A percentile compares a stretch with the other conserved stretches of the same genome.
Evolutionary conservation across 2,888 invertebrate species (phyloP).

Genomic region (Uropetala carovei): DNA sequence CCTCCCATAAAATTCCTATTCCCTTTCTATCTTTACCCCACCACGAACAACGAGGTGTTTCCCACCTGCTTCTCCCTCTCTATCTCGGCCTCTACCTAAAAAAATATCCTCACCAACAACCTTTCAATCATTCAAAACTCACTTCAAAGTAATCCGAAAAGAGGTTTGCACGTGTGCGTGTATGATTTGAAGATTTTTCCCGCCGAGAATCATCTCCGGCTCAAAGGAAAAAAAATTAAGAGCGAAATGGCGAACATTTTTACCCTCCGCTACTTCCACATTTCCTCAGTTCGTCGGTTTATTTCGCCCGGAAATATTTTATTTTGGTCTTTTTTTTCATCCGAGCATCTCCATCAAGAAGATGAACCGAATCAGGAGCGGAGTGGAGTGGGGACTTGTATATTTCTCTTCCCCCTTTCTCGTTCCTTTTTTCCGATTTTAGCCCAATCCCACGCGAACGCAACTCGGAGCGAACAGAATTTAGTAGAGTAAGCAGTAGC

Average conservation of each 20-base stretch:
- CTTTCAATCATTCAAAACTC: background rate
- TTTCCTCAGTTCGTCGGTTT: background rate
- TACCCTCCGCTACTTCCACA: background rate
- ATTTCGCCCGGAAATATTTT: background rate
- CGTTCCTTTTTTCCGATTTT: background rate
- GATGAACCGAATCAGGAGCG: background rate
- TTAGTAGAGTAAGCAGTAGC: too few species aligned
- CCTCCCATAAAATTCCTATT: too few species aligned
- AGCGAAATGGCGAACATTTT: background rate
- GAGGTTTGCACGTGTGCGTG: background rate
- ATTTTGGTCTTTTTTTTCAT: background rate
- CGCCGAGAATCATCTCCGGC: background rate
- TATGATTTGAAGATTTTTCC: background rate
- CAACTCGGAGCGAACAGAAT: too few species aligned
- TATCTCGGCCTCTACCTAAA: background rate
- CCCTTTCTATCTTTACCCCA: background rate
- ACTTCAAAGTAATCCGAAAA: conserved; percentile 2
- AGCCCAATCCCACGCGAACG: too few species aligned
- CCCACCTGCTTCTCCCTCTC: background rate
- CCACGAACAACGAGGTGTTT: background rate
- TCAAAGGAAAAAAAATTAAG: conserved; percentile 16
- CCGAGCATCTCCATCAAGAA: background rate
- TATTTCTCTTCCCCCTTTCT: background rate
- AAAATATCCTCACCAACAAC: background rate
- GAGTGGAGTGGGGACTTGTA: background rate